Evolutionary conservation across 2,888 invertebrate genomes (phyloP).

Genomic region (Horisme vitalbata): DNA sequence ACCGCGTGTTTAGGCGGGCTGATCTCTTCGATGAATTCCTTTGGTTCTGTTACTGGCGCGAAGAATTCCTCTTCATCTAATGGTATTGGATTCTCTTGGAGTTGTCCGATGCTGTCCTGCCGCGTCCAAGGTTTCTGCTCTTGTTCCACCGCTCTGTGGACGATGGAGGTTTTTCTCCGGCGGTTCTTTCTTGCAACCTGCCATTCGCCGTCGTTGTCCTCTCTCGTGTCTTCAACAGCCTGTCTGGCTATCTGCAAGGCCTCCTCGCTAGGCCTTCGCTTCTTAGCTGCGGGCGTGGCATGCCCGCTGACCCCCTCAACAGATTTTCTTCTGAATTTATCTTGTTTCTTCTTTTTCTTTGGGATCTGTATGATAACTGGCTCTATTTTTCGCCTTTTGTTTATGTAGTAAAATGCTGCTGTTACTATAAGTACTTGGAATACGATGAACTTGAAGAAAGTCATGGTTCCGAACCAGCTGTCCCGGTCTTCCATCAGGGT

Average conservation of each 20-base stretch:
- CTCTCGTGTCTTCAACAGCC: slow-evolving; percentile 82
- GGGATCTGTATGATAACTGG: slow-evolving; percentile 53
- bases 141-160: slow-evolving; percentile 65
- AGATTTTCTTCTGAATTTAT: slow-evolving; percentile 83
- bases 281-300: slow-evolving; percentile 78
- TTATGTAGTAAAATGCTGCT: slow-evolving; percentile 77
- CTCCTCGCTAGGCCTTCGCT: slow-evolving; percentile 89
- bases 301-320: slow-evolving; percentile 85
- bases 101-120: slow-evolving; percentile 61
- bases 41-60: slow-evolving; percentile 74
- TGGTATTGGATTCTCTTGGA: slow-evolving; percentile 78
- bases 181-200: slow-evolving; percentile 73
- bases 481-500: slow-evolving; percentile 84
- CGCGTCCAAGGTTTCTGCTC: slow-evolving; percentile 60
- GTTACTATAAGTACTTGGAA: slow-evolving; percentile 75
- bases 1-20: slow-evolving; percentile 55
- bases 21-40: slow-evolving; percentile 57
- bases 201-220: slow-evolving; percentile 74
- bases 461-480: slow-evolving; percentile 84
- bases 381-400: slow-evolving; percentile 64
- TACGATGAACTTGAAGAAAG: slow-evolving; percentile 80
- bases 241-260: slow-evolving; percentile 84
- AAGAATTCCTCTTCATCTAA: slow-evolving; percentile 82
- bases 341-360: slow-evolving; percentile 64
- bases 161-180: slow-evolving; percentile 72